A percentile compares a stretch with the other conserved stretches of the same genome.
Evolutionary conservation across 2,888 invertebrate species (phyloP).

Genomic region (Pammene fasciana): DNA sequence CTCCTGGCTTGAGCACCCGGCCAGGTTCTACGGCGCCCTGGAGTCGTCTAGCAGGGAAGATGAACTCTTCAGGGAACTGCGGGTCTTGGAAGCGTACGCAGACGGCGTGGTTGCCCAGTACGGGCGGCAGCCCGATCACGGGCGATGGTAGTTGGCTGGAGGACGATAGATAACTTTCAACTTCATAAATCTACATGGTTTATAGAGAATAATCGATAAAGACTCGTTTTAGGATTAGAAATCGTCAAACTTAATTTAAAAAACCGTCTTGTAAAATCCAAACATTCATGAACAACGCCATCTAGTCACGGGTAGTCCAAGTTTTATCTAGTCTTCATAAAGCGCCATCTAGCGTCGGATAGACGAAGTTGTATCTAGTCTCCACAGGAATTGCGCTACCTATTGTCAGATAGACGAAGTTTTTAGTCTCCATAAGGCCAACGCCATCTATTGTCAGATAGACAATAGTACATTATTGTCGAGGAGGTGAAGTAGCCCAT

Average conservation of each 20-base stretch:
- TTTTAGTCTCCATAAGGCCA: not conserved
- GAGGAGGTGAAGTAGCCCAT: too few species aligned
- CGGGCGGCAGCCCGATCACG: constrained; percentile 86
- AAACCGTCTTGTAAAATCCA: too few species aligned
- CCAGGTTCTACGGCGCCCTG: constrained; percentile 88
- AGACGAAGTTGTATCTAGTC: too few species aligned
- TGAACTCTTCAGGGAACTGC: constrained; percentile 86
- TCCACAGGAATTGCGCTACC: too few species aligned
- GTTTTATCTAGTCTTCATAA: not conserved
- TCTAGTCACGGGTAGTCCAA: too few species aligned
- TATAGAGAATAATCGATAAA: too few species aligned
- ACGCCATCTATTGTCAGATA: constrained; percentile 13
- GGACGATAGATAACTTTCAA: constrained; percentile 1
- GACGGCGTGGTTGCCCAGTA: constrained; percentile 82
- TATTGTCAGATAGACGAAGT: too few species aligned
- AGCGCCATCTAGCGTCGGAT: constrained; percentile 10
- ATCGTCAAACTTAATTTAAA: too few species aligned
- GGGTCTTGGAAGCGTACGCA: constrained; percentile 92
- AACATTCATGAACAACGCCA: too few species aligned
- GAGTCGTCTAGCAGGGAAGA: constrained; percentile 90
- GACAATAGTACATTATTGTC: too few species aligned
- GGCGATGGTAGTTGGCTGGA: constrained; percentile 86
- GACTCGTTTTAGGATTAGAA: too few species aligned
- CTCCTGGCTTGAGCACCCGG: constrained; percentile 90
- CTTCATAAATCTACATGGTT: too few species aligned